Conservation (phyloP, 1,140 invertebrate genomes). For the Heliconius hermathena region DNA sequence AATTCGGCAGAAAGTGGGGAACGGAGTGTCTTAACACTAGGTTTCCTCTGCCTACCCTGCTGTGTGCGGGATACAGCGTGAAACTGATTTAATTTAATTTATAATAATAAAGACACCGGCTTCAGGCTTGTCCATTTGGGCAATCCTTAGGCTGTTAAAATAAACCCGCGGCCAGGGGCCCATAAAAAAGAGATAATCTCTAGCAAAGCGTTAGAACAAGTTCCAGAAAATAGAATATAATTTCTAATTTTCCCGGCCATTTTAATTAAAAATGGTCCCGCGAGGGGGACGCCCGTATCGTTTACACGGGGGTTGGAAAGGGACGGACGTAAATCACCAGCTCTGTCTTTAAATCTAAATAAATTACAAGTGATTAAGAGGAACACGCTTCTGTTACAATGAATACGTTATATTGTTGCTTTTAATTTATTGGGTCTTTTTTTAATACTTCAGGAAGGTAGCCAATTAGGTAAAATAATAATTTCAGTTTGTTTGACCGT, state of each 20-base stretch:
- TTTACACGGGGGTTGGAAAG: slow-evolving; percentile 58
- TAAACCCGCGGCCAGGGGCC: slow-evolving; percentile 73
- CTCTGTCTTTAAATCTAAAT: slow-evolving; percentile 75
- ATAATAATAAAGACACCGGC: slow-evolving; percentile 48
- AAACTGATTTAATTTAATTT: no score
- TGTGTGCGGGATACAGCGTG: no score
- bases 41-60: no score
- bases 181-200: slow-evolving; percentile 81
- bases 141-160: slow-evolving; percentile 75
- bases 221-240: slow-evolving; percentile 82
- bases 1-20: no score
- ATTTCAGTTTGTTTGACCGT: background rate
- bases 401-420: slow-evolving; percentile 61
- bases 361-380: slow-evolving; percentile 81
- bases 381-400: slow-evolving; percentile 69
- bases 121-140: slow-evolving; percentile 70
- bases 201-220: slow-evolving; percentile 78
- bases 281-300: slow-evolving; percentile 60
- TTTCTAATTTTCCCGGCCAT: slow-evolving; percentile 81
- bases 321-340: slow-evolving; percentile 74
- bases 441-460: background rate
- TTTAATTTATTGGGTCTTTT: slow-evolving; percentile 58
- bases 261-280: slow-evolving; percentile 81
- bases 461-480: background rate
- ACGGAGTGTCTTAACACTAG: no score